These are phyloP conservation scores for Pampus argenteus DNA, from an alignment of 2,797 vertebrate species.

Conservation along the genomic window DNA sequence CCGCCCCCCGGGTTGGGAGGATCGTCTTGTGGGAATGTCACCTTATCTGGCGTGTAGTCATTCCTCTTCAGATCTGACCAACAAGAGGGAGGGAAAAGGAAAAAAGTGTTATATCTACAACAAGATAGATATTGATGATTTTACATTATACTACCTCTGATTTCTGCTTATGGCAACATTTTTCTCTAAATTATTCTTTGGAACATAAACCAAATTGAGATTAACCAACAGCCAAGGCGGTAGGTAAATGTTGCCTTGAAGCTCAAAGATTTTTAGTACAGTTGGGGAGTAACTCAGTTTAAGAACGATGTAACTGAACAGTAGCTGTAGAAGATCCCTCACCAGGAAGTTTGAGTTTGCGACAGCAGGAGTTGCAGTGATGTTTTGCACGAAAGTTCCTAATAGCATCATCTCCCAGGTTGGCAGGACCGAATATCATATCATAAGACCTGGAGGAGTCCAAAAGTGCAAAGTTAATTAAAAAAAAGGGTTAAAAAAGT, in stretches of 20 bases:
- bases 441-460: conserved; percentile 88
- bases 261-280: not conserved
- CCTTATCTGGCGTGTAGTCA: conserved; percentile 98
- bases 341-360: conserved; percentile 99
- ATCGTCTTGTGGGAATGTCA: conserved; percentile 92
- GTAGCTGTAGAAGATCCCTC: conserved; percentile 39
- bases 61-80: conserved; percentile 94
- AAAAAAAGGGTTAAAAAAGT: not conserved
- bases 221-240: too few species aligned
- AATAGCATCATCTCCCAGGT: conserved; percentile 96
- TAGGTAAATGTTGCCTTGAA: not conserved
- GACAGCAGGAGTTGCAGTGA: conserved; percentile 97
- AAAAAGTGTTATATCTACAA: not conserved
- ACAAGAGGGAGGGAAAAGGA: not conserved
- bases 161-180: too few species aligned
- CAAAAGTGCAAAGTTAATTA: not conserved
- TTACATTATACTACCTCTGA: too few species aligned
- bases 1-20: conserved; percentile 87
- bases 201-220: too few species aligned
- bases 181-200: too few species aligned
- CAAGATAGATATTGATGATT: too few species aligned
- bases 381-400: conserved; percentile 97
- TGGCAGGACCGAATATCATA: conserved; percentile 98
- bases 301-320: not conserved
- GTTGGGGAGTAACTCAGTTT: not conserved